phyloP scores from a whole-genome alignment of 2,888 invertebrate genomes.

The Netelia virgata region DNA sequence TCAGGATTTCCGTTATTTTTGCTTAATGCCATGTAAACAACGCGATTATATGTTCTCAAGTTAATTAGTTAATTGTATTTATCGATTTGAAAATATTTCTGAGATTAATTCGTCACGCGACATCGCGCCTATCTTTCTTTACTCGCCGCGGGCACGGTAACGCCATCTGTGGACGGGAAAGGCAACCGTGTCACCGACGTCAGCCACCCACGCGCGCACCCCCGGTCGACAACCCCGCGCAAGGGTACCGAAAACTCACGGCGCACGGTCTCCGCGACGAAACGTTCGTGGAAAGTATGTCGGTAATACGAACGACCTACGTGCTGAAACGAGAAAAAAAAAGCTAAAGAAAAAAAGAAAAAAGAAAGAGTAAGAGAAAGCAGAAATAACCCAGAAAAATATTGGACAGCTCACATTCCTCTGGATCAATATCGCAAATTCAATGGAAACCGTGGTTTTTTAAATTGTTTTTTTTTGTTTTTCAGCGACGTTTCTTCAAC shows the following conservation, averaged over 20 bases:
- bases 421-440: conserved; percentile 21
- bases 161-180: conserved; percentile 76
- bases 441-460: conserved; percentile 30
- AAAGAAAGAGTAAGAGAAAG: conserved; percentile 1
- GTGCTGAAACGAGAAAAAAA: background rate
- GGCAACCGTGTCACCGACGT: conserved; percentile 70
- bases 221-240: conserved; percentile 73
- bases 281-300: conserved; percentile 6
- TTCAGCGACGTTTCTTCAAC: background rate
- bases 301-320: conserved; percentile 10
- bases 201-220: conserved; percentile 73
- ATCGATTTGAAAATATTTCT: too few species aligned
- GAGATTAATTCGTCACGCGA: background rate
- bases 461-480: too few species aligned
- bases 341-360: background rate
- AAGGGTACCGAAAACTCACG: conserved; percentile 1
- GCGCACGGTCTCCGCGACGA: conserved; percentile 2
- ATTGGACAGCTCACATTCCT: conserved; percentile 26
- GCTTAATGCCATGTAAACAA: background rate
- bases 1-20: background rate
- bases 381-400: conserved; percentile 20
- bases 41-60: too few species aligned
- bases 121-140: background rate
- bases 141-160: conserved; percentile 70
- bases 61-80: too few species aligned